Base-by-base conservation (phyloP, 2,888 invertebrate genomes). In the Drosophila falleni region DNA sequence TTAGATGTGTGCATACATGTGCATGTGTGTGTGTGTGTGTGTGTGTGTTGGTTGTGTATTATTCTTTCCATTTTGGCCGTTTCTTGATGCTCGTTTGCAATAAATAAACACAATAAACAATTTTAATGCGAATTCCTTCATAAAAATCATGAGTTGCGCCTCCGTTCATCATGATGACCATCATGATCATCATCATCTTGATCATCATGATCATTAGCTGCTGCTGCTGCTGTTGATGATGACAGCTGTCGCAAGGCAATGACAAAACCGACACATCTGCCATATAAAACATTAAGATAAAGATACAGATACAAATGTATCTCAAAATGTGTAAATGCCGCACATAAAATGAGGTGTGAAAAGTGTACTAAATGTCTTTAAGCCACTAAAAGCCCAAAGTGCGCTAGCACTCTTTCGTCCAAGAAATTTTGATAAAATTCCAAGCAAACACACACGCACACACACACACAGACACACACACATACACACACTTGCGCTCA, bases 91-190 rank as follows among this genome's bases (percentile, higher is more conserved):
- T 80, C 78, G 85, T 80, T 87, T 80, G 74, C 79, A 89, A 85
- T 84, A 89, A 89, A 89, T 84, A 84, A 89, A 89, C 85, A 85
- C 82, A 89, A 81, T 89, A 81, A 87, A 85, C 89, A 81, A 81
- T 87, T 89, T 85, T 89, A 85, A 87, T 85, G 85, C 87, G 85
- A 85, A 85, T 85, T 85, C 89, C 70, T 89, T 81, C 77, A 89
- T 77, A 74, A 89, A 89, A 84, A 65, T 77, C 74, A 81, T 65
- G 50, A 70, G 37, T 35, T 26, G 55, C 29, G 72, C 55, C 73
- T 41, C 41, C 47, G 55, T 49, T 61, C 47, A 64, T 64, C 64
- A 67, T 58, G 50, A 49, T 62, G 31, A 29, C 13, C 19, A 54
- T 33, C 31, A n/a, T n/a, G 26, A 68, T 15, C 15, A 54, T 11